Base-by-base conservation (phyloP, 2,888 invertebrate genomes). In the Geotrupes spiniger region DNA sequence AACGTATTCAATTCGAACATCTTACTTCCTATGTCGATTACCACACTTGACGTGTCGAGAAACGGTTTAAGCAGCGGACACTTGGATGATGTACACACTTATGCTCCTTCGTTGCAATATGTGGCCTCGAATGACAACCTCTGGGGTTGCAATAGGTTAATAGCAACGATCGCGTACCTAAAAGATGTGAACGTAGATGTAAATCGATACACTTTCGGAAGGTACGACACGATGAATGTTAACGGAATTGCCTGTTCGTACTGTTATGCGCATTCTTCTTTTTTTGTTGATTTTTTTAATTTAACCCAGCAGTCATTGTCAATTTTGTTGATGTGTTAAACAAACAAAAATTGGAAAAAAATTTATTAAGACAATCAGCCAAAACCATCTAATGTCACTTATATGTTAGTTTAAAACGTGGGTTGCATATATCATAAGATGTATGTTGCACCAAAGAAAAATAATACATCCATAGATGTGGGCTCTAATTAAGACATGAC, bases 161-260 rank as follows among this genome's bases (percentile, higher is more conserved):
- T 14, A 65, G 63, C 48, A 45, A 66, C n/a, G n/a, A 46, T 72
- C 10, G 60, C 58, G 46, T 64, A 62, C 54, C 64, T 69, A 33
- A 66, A 65, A 47, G 57, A 40, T 9, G 61, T 62, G 14, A 50
- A 55, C 26, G 54, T 70, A 8, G 54, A 57, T 45, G 57, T 61
- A 6, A 59, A 66, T 4, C 59, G 58, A 27, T 64, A 61, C 36
- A 49, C 54, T 4, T 45, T 46, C 16, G 61, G 62, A 5, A 56
- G 62, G 27, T 70, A 64, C 52, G 58, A 67, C 11, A 59, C 66
- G 14, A 66, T 64, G 36, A 71, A 71, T 52, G 61, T 71, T 38
- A 63, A 66, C 36, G 71, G 71, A 1, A 64, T 71, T 36, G 68
- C 66, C 29, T 72, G n/a, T n/a, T n/a, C n/a, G 72, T 47, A 61